Conservation (phyloP, 2,797 vertebrate genomes). For the Echeneis naucrates region DNA sequence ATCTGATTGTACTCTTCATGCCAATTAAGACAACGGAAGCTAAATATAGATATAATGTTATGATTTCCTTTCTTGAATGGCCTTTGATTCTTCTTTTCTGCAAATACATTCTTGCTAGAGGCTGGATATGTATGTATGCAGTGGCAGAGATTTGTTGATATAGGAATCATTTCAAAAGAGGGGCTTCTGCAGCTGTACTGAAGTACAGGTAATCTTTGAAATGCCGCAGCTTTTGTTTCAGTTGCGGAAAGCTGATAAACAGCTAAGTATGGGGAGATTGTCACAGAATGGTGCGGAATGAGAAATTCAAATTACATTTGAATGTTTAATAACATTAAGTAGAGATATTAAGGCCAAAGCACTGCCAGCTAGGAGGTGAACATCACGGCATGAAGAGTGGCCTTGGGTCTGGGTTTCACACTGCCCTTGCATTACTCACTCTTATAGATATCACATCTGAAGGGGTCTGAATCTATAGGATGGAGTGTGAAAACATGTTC, state of each 20-base stretch:
- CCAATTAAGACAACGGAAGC: conserved; percentile 80
- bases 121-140: conserved; percentile 58
- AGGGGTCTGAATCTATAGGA: conserved; percentile 52
- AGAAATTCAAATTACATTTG: no score
- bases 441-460: conserved; percentile 58
- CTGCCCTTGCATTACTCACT: conserved; percentile 55
- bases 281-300: conserved; percentile 25
- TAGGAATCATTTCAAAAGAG: conserved; percentile 47
- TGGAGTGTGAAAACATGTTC: conserved; percentile 71
- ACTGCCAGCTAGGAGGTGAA: conserved; percentile 43
- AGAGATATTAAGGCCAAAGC: conserved; percentile 60
- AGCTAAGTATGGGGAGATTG: conserved; percentile 8
- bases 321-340: no score
- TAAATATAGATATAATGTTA: conserved; percentile 78
- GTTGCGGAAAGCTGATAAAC: conserved; percentile 47
- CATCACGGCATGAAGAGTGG: conserved; percentile 47
- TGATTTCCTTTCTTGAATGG: conserved; percentile 74
- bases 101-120: conserved; percentile 48
- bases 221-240: conserved; percentile 63
- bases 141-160: conserved; percentile 66
- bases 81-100: conserved; percentile 71
- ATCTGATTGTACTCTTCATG: conserved; percentile 84
- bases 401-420: conserved; percentile 67
- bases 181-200: conserved; percentile 24
- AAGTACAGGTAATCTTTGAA: conserved; percentile 67